Base-by-base conservation (phyloP, 1,140 invertebrate genomes). In the Bactericera cockerelli region DNA sequence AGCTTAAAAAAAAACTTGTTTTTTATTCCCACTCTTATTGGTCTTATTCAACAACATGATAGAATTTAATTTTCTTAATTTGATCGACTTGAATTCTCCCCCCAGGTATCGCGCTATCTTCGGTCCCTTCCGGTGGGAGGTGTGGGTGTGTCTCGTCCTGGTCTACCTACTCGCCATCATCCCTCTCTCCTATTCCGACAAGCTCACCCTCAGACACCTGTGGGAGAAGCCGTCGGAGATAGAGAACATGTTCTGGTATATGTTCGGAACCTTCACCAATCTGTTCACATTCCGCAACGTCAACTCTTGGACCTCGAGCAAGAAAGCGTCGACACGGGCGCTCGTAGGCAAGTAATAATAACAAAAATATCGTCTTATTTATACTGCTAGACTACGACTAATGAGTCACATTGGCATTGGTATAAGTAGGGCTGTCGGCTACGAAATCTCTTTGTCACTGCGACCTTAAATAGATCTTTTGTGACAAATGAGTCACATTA, bases 241-340 rank as follows among this genome's bases (percentile, higher is more conserved):
- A 16, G 82, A 83, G 68, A 82, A 84, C 39, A 68, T 69, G 66
- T 71, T 70, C 26, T 70, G 70, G 67, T 86, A 84, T 67, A 82
- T 87, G 16, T 87, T 86, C 63, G 84, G 84, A 10, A 87, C 84
- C 38, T 87, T 86, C 68, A 87, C 85, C 1, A 87, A 87, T 65
- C 80, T 80, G 61, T 86, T 87, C 61, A 81, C 81, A 2, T 84
- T 87, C 64, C 74, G 73, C 33, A 81, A 79, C 2, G 76, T 77
- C 63, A 77, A 81, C 59, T 81, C 82, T 1, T 83, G 82, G 81
- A 77, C 76, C 49, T 80, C 76, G 63, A 77, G 81, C 1, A 76
- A 76, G n/a, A 84, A 82, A 66, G 71, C 76, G 39, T 79, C 83
- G 0, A 84, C 82, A 1, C 75, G 81, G 61, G 58, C 85, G 1